Evolutionary conservation across 2,797 vertebrate species (phyloP).

Genomic region (Hirundo rustica): DNA sequence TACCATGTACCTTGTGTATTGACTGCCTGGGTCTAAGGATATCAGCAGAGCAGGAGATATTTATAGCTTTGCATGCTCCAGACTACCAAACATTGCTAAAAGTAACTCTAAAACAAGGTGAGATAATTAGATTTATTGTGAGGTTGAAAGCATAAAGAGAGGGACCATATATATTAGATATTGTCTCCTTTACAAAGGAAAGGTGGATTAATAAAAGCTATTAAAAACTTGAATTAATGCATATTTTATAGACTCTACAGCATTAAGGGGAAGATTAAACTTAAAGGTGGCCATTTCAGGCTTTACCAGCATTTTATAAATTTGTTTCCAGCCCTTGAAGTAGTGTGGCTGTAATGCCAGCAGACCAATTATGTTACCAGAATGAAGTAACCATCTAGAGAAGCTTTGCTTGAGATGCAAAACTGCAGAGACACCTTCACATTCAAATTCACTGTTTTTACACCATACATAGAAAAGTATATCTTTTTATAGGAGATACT

Average conservation of each 20-base stretch:
- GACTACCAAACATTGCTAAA: constrained; percentile 18
- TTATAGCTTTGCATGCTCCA: constrained; percentile 24
- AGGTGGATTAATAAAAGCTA: constrained; percentile 71
- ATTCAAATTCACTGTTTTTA: neutral
- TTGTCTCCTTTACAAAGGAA: constrained; percentile 59
- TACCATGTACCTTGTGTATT: neutral
- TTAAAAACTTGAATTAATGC: constrained; percentile 74
- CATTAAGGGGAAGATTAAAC: constrained; percentile 74
- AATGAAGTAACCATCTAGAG: constrained; percentile 26
- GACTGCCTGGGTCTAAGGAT: neutral
- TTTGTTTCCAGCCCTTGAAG: constrained; percentile 69
- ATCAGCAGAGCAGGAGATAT: neutral
- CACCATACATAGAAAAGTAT: neutral
- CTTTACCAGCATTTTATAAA: constrained; percentile 70
- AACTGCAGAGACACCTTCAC: constrained; percentile 26
- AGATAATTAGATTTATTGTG: constrained; percentile 28
- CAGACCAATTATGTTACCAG: constrained; percentile 63
- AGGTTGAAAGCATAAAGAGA: constrained; percentile 6
- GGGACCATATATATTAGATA: constrained; percentile 27
- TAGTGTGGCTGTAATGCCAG: constrained; percentile 64
- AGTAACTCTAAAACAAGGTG: constrained; percentile 32
- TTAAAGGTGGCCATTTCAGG: constrained; percentile 70
- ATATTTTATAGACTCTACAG: constrained; percentile 75
- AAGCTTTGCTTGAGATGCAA: constrained; percentile 28
- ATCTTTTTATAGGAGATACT: neutral